Evolutionary conservation across 1,140 invertebrate genomes (phyloP).

Genomic region (Drosophila biarmipes): DNA sequence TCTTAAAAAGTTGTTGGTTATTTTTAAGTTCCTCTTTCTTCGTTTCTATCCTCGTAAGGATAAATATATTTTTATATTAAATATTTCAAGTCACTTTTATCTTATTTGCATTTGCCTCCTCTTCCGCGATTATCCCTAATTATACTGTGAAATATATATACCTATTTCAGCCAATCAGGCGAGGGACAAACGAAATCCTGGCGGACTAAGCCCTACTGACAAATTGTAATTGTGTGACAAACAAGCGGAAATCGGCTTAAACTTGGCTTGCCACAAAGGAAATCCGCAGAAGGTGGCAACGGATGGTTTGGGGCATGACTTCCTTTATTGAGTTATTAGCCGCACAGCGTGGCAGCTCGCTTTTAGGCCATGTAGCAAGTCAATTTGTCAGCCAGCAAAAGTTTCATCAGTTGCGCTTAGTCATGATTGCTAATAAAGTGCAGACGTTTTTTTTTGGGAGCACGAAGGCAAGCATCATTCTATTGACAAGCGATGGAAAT

Average conservation of each 20-base stretch:
- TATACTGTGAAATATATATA: constrained; percentile 66
- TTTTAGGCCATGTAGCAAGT: constrained; percentile 50
- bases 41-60: too few species aligned
- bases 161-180: constrained; percentile 19
- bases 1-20: background rate
- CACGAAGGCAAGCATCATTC: background rate
- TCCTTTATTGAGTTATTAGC: constrained; percentile 78
- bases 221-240: constrained; percentile 82
- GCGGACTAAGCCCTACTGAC: constrained; percentile 56
- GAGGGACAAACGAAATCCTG: constrained; percentile 29
- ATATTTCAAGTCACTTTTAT: constrained; percentile 15
- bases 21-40: too few species aligned
- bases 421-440: constrained; percentile 66
- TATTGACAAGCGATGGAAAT: constrained; percentile 52
- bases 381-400: constrained; percentile 59
- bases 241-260: constrained; percentile 80
- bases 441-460: constrained; percentile 6
- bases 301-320: constrained; percentile 19
- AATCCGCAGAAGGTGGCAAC: constrained; percentile 11
- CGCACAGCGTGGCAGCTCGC: constrained; percentile 25
- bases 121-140: constrained; percentile 71
- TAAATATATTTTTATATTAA: background rate
- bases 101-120: constrained; percentile 13
- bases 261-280: constrained; percentile 34
- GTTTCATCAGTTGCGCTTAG: constrained; percentile 51